A percentile compares a stretch with the other conserved stretches of the same genome.
phyloP scores from a whole-genome alignment of 2,888 invertebrate species.

The Melieria picta region DNA sequence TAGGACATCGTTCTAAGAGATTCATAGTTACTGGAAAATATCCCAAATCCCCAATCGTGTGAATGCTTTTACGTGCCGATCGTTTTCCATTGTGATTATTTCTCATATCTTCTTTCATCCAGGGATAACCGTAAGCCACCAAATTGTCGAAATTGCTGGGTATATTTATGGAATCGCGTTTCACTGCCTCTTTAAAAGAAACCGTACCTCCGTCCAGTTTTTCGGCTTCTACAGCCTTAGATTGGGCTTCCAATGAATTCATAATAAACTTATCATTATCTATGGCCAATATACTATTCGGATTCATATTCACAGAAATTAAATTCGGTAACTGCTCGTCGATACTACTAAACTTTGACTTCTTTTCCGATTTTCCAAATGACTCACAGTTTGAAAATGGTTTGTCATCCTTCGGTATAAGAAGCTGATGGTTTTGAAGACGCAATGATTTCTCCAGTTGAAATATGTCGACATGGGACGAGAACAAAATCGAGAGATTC shows the following conservation, averaged over 20 bases:
- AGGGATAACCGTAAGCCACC: background rate
- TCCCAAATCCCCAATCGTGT: conserved; percentile 45
- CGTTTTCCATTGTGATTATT: background rate
- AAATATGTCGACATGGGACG: conserved; percentile 55
- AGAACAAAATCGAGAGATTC: conserved; percentile 58
- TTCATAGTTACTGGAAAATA: conserved; percentile 47
- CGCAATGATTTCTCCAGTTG: conserved; percentile 45
- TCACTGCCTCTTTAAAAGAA: background rate
- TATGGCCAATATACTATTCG: conserved; percentile 44
- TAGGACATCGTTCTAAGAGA: conserved; percentile 49
- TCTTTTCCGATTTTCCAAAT: background rate
- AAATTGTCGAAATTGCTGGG: conserved; percentile 20
- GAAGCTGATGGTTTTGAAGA: conserved; percentile 48
- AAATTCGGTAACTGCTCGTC: conserved; percentile 19
- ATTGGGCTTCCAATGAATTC: conserved; percentile 35
- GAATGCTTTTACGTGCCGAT: conserved; percentile 28
- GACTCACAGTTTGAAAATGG: conserved; percentile 6
- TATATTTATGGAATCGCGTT: background rate
- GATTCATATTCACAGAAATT: conserved; percentile 35
- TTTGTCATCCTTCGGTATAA: conserved; percentile 43
- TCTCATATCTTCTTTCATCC: background rate
- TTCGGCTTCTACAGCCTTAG: conserved; percentile 32
- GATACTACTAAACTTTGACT: background rate
- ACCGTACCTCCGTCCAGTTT: background rate
- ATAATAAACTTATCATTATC: conserved; percentile 42